Percentiles rank a stretch among this genome's conserved stretches.
These are phyloP conservation scores for Acanthiza pusilla DNA, from an alignment of 2,797 vertebrate genomes.

Conservation along the genomic window DNA sequence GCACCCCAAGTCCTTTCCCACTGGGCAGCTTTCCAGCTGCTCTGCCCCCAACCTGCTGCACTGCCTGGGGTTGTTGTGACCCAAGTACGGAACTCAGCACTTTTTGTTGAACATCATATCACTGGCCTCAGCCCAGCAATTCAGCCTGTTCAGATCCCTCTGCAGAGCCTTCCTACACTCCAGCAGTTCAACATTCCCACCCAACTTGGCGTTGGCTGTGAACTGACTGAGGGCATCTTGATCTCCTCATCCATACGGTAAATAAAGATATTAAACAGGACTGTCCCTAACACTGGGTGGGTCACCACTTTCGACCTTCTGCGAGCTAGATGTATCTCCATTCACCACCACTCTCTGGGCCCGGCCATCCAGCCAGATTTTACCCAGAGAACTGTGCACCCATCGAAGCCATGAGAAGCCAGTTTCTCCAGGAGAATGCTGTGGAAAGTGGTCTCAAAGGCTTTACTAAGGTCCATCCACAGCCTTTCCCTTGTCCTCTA, in stretches of 20 bases:
- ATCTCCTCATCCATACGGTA: background rate
- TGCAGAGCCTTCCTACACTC: background rate
- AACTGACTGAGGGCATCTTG: background rate
- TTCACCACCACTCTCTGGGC: background rate
- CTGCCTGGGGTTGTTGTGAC: background rate
- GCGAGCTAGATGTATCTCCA: background rate
- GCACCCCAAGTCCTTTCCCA: background rate
- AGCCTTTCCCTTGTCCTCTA: background rate
- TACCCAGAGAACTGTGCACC: background rate
- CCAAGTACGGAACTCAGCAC: background rate
- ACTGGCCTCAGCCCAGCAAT: background rate
- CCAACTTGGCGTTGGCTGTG: accelerated
- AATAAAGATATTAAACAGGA: background rate
- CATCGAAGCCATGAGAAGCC: background rate
- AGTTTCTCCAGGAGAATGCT: background rate
- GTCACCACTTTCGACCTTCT: background rate
- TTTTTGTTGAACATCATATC: background rate
- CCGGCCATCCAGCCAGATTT: background rate
- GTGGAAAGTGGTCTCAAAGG: background rate
- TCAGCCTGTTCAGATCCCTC: background rate
- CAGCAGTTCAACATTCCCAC: background rate
- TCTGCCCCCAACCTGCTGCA: background rate
- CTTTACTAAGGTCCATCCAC: background rate
- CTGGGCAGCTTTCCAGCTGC: background rate
- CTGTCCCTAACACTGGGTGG: too few relatives aligned